These are phyloP conservation scores for Tetramorium simillimum DNA, from an alignment of 1,140 invertebrate species.

Conservation along the genomic window DNA sequence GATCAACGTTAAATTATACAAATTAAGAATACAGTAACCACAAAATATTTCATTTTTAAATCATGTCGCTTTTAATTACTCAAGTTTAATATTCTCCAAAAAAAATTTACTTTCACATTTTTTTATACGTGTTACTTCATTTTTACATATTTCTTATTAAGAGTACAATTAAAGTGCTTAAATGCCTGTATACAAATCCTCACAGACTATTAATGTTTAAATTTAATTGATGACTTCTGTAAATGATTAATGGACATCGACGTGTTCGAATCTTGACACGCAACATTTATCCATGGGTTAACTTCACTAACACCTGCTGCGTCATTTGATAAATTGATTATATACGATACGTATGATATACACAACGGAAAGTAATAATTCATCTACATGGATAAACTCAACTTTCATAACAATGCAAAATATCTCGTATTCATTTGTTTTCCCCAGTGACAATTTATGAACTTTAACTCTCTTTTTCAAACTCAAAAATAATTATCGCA, in stretches of 20 bases:
- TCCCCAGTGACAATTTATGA: background rate
- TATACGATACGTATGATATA: background rate
- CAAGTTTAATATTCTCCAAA: background rate
- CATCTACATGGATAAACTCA: background rate
- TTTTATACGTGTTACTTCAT: background rate
- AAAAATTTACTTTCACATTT: background rate
- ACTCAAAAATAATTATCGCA: background rate
- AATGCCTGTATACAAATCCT: background rate
- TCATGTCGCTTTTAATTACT: background rate
- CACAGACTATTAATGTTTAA: slow-evolving; percentile 17
- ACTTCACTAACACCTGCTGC: slow-evolving; percentile 33
- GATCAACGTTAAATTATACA: background rate
- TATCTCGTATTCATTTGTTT: background rate
- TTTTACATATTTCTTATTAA: background rate
- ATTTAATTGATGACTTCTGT: slow-evolving; percentile 26
- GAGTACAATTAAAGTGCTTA: background rate
- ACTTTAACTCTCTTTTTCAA: background rate
- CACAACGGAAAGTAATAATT: slow-evolving; percentile 30
- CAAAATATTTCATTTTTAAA: background rate
- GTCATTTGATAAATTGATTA: slow-evolving; percentile 49
- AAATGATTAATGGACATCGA: slow-evolving; percentile 26
- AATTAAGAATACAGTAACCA: background rate
- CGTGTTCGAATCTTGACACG: slow-evolving; percentile 21
- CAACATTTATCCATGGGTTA: slow-evolving; percentile 35
- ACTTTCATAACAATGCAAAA: slow-evolving; percentile 35